Base-by-base conservation (phyloP, 1,140 invertebrate genomes). In the Dreissena rostriformis region DNA sequence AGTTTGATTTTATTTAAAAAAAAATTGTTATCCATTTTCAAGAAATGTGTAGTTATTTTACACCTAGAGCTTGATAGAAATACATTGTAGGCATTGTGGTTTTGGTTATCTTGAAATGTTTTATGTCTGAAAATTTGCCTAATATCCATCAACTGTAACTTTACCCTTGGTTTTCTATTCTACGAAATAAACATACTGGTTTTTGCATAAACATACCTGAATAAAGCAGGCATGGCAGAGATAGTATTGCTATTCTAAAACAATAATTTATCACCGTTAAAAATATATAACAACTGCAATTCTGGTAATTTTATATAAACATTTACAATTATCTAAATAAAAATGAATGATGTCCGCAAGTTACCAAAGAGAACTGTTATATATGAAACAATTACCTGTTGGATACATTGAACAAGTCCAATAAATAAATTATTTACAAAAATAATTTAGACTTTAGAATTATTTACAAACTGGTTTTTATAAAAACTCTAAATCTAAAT, bases 391-490 rank as follows among this genome's bases (percentile, higher is more conserved):
- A 55, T 71, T 51, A 73, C 52, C 39, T 71, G 68, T 39, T 52
- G 70, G 52, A 72, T 55, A 80, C 24, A 26, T 19, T 53, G 68
- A 49, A n/a, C 28, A 51, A 55, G 29, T 71, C 57, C 53, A 73
- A 73, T 73, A 81, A 81, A 73, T 73, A 73, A 81, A 73, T 72
- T 81, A 81, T 81, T 81, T 81, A 81, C 79, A 81, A 81, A 81
- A 81, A 81, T 81, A 81, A 81, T 81, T 81, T 81, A 81, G 79
- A 81, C 55, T 81, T 81, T 52, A 73, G 61, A 73, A 81, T 68
- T 81, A 81, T 81, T 73, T 81, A 81, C 79, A 81, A 39, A 71
- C 70, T 24, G 39, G 51, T 53, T 14, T 70, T 53, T 53, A 65
- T 55, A 73, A 72, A 57, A 55, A 52, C 67, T 71, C 52, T 71